These are phyloP conservation scores for Ectemnius cavifrons DNA, from an alignment of 2,888 invertebrate genomes.

Conservation along the genomic window DNA sequence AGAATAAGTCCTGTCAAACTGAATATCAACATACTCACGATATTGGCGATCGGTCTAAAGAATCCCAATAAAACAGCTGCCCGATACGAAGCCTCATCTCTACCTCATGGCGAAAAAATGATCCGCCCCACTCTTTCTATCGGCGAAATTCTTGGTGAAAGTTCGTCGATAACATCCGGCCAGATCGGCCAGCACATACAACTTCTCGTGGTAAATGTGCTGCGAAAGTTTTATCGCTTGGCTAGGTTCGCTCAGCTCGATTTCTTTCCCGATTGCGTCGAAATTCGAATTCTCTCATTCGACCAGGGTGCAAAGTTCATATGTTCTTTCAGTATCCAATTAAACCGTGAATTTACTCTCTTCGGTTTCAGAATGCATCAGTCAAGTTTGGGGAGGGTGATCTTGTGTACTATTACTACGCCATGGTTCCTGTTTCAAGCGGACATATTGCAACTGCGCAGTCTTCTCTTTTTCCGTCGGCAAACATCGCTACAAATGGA, in stretches of 20 bases:
- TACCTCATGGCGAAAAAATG: constrained; percentile 29
- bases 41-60: constrained; percentile 23
- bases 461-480: constrained; percentile 26
- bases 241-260: constrained; percentile 4
- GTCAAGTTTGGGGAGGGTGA: no score
- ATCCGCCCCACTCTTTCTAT: not conserved
- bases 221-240: constrained; percentile 22
- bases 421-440: constrained; percentile 19
- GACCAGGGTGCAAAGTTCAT: not conserved
- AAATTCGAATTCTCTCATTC: constrained; percentile 13
- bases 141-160: constrained; percentile 13
- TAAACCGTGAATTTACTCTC: no score
- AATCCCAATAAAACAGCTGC: constrained; percentile 20
- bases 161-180: constrained; percentile 15
- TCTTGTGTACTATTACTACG: not conserved
- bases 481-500: not conserved
- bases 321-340: no score
- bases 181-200: not conserved
- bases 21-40: constrained; percentile 36
- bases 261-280: constrained; percentile 23
- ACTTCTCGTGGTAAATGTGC: constrained; percentile 9
- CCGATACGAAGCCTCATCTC: constrained; percentile 7
- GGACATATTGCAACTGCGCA: constrained; percentile 39
- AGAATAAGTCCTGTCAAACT: not conserved
- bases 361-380: no score